Percentiles rank a stretch among this genome's conserved stretches.
Conservation (phyloP, 2,113 vertebrate genomes). For the Tupaia chinensis region DNA sequence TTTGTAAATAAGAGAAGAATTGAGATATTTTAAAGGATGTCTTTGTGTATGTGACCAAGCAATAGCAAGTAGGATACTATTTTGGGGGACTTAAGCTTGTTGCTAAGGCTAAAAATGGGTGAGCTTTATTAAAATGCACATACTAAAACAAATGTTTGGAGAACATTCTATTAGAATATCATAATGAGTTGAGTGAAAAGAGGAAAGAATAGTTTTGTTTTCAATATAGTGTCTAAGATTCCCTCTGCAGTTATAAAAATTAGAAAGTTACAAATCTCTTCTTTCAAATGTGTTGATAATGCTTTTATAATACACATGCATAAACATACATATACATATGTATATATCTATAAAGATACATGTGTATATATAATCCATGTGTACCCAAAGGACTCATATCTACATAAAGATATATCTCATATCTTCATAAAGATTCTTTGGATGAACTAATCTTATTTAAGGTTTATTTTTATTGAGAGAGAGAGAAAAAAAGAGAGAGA, state of each 20-base stretch:
- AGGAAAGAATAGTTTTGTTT: slow-evolving; percentile 42
- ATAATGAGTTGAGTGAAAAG: background rate
- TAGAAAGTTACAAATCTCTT: background rate
- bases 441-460: background rate
- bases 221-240: background rate
- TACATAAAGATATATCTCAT: background rate
- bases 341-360: too few relatives aligned
- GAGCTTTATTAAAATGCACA: background rate
- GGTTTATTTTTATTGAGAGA: too few relatives aligned
- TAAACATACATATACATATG: background rate
- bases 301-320: background rate
- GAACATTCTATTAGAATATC: background rate
- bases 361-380: background rate
- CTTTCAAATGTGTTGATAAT: slow-evolving; percentile 21
- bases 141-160: slow-evolving; percentile 10
- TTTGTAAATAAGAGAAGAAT: background rate
- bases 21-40: background rate
- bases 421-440: background rate
- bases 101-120: slow-evolving; percentile 1
- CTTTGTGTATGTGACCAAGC: background rate
- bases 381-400: background rate
- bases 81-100: background rate
- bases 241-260: slow-evolving; percentile 16
- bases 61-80: background rate
- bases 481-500: too few relatives aligned